These are phyloP conservation scores for Epinotia nisella DNA, from an alignment of 2,888 invertebrate species.

Conservation along the genomic window DNA sequence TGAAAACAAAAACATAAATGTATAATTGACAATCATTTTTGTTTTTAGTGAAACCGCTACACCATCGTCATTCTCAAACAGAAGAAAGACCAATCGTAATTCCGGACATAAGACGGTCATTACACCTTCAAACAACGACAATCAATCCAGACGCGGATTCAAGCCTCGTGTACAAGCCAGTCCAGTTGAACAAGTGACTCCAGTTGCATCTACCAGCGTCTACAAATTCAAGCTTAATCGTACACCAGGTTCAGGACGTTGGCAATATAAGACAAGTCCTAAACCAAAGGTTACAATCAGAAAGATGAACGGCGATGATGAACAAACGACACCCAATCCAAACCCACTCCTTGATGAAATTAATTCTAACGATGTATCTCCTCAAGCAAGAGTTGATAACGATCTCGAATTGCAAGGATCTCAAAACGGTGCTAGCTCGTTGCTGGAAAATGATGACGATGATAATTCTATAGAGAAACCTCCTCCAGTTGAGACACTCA, in stretches of 20 bases:
- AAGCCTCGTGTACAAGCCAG: conserved; percentile 87
- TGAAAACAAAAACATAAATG: conserved; percentile 65
- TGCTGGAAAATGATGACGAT: conserved; percentile 86
- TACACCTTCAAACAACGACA: conserved; percentile 72
- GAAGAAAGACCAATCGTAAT: conserved; percentile 81
- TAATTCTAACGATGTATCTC: conserved; percentile 83
- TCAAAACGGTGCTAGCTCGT: conserved; percentile 84
- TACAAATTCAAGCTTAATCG: conserved; percentile 93
- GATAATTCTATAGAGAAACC: conserved; percentile 87
- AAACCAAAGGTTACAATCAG: conserved; percentile 93
- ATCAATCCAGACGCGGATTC: conserved; percentile 86
- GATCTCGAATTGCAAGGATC: conserved; percentile 91
- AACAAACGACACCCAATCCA: conserved; percentile 76
- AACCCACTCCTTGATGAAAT: conserved; percentile 75
- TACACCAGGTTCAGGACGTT: conserved; percentile 92
- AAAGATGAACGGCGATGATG: conserved; percentile 86
- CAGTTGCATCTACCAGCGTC: conserved; percentile 85
- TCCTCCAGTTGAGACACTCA: conserved; percentile 90
- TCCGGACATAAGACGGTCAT: conserved; percentile 75
- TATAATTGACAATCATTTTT: conserved; percentile 87
- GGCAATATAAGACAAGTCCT: conserved; percentile 96
- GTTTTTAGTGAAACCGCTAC: conserved; percentile 86
- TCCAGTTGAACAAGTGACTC: conserved; percentile 81
- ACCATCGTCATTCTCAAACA: conserved; percentile 79
- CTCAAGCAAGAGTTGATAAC: conserved; percentile 85